phyloP scores from a whole-genome alignment of 2,888 invertebrate genomes.

The Cyclophora albipunctata region DNA sequence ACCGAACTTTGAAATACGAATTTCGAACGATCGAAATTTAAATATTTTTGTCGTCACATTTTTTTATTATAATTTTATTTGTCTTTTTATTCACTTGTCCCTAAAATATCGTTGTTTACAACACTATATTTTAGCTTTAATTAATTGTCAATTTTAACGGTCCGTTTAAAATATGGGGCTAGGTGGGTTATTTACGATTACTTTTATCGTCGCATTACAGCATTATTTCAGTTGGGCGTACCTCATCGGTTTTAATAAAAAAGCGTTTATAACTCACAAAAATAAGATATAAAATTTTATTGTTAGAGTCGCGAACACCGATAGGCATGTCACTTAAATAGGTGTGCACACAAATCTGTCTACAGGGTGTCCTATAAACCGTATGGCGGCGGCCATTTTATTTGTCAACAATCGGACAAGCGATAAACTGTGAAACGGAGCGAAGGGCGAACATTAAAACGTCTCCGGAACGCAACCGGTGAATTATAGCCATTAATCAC shows the following conservation, averaged over 20 bases:
- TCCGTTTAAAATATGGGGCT: conserved; percentile 7
- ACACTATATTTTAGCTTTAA: conserved; percentile 18
- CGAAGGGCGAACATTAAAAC: conserved; percentile 38
- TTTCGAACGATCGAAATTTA: conserved; percentile 30
- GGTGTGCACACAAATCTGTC: conserved; percentile 55
- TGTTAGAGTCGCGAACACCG: conserved; percentile 31
- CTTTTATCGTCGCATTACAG: conserved; percentile 13
- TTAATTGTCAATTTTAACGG: conserved; percentile 22
- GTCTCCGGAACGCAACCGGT: conserved; percentile 26
- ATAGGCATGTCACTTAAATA: conserved; percentile 53
- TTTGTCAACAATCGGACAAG: conserved; percentile 37
- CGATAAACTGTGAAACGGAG: conserved; percentile 40
- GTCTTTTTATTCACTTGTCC: background rate
- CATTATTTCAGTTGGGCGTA: conserved; percentile 11
- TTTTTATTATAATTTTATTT: conserved; percentile 17
- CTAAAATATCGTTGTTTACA: conserved; percentile 17
- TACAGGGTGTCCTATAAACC: conserved; percentile 30
- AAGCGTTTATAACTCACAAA: conserved; percentile 14
- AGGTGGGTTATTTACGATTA: conserved; percentile 18
- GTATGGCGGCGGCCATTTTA: conserved; percentile 40
- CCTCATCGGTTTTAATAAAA: conserved; percentile 14
- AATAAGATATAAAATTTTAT: conserved; percentile 20
- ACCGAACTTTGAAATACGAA: conserved; percentile 18
- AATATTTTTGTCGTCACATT: conserved; percentile 30
- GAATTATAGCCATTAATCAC: conserved; percentile 37